Evolutionary conservation across 1,140 invertebrate species (phyloP).

Genomic region (Mycetomoellerius zeteki): DNA sequence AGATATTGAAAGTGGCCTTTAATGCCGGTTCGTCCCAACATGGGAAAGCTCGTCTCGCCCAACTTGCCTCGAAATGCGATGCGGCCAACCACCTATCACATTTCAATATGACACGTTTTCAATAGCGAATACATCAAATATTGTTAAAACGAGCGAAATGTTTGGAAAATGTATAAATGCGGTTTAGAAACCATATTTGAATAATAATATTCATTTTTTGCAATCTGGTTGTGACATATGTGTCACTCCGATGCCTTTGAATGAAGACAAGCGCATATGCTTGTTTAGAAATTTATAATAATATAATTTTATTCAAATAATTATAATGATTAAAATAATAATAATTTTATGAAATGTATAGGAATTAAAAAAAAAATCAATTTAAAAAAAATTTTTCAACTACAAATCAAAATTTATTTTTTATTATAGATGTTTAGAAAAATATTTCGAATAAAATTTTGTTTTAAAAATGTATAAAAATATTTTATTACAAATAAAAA

Average conservation of each 20-base stretch:
- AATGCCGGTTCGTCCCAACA: slow-evolving; percentile 92
- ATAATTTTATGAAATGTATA: not conserved
- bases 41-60: slow-evolving; percentile 90
- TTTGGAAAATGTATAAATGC: not conserved
- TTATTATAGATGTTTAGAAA: not conserved
- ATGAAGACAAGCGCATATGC: not conserved
- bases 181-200: not conserved
- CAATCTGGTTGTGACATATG: not conserved
- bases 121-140: slow-evolving; percentile 2
- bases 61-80: slow-evolving; percentile 91
- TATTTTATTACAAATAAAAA: not conserved
- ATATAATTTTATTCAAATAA: not conserved
- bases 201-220: slow-evolving; percentile 2
- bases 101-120: slow-evolving; percentile 29
- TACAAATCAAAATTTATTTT: not conserved
- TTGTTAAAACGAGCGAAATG: not conserved
- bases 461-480: not conserved
- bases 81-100: slow-evolving; percentile 83
- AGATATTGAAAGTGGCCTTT: slow-evolving; percentile 88
- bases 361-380: not conserved
- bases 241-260: not conserved
- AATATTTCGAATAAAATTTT: not conserved
- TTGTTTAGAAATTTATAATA: slow-evolving; percentile 7
- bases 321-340: not conserved
- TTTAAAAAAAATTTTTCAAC: not conserved